A percentile compares a stretch with the other conserved stretches of the same genome.
Conservation (phyloP, 2,888 invertebrate genomes). For the Tanytarsus gracilentus region DNA sequence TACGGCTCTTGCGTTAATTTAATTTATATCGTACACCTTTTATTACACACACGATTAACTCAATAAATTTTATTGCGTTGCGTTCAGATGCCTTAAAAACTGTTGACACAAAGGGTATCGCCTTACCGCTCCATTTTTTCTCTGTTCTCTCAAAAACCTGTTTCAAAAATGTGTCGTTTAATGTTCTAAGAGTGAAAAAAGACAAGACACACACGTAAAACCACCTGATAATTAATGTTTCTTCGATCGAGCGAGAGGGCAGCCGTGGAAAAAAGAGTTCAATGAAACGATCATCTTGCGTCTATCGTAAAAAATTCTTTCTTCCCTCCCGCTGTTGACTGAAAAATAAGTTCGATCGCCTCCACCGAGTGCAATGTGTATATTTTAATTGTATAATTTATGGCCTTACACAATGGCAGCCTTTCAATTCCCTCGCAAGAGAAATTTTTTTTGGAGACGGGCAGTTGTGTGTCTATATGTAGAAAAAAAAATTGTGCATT, state of each 20-base stretch:
- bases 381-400: conserved; percentile 26
- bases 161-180: background rate
- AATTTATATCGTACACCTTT: too few species aligned
- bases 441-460: background rate
- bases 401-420: background rate
- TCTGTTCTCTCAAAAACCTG: too few species aligned
- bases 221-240: conserved; percentile 25
- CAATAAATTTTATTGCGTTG: too few species aligned
- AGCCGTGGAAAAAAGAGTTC: background rate
- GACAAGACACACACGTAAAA: conserved; percentile 7
- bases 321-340: background rate
- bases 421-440: background rate
- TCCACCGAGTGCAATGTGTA: too few species aligned
- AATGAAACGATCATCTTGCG: background rate
- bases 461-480: background rate
- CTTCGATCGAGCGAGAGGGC: background rate
- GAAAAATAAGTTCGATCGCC: background rate
- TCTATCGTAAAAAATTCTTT: conserved; percentile 2
- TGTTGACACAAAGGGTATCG: too few species aligned
- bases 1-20: too few species aligned
- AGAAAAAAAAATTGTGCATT: too few species aligned
- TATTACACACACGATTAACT: background rate
- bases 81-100: too few species aligned
- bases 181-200: background rate
- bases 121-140: too few species aligned